Base-by-base conservation (phyloP, 2,888 invertebrate genomes). In the Nineta flava region DNA sequence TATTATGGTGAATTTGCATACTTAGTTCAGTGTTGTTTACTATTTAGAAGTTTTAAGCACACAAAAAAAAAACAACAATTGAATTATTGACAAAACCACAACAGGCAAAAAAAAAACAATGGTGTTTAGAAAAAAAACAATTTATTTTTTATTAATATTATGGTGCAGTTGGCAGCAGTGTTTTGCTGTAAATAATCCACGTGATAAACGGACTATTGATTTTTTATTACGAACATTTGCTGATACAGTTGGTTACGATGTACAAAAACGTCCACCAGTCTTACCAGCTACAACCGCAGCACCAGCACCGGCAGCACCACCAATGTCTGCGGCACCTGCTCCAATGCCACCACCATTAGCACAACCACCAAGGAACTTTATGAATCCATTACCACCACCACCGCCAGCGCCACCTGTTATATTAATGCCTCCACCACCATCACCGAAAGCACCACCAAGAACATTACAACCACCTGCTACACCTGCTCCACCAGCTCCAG, bases 241-340 rank as follows among this genome's bases (percentile, higher is more conserved):
- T 12, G 67, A 68, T 55, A 56, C 62, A 47, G 66, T 68, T 54
- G 68, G 68, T 26, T 68, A 65, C 54, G 67, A 66, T 56, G 62
- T 66, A 31, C 58, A 59, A 42, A 63, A 65, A 55, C 60, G 67
- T 52, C 61, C 62, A 45, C 55, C 63, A 44, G 55, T 59, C 50
- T 46, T 59, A 55, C 59, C 59, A 54, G 58, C 58, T 44, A 63
- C 65, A 63, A 64, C 61, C 62, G 58, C 63, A 56, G 57, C 63
- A 51, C 57, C 38, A 6, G n/a, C n/a, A 38, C 38, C n/a, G 12
- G 10, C 38, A 2, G 15, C n/a, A 12, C n/a, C 15, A 38, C n/a
- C 15, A 13, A 38, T 15, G 15, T 5, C 15, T 38, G 15, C 38
- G 2, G 38, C 38, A 5, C 38, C n/a, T 13, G n/a, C n/a, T 5